phyloP scores from a whole-genome alignment of 1,140 invertebrate genomes.

The Microvelia longipes region DNA sequence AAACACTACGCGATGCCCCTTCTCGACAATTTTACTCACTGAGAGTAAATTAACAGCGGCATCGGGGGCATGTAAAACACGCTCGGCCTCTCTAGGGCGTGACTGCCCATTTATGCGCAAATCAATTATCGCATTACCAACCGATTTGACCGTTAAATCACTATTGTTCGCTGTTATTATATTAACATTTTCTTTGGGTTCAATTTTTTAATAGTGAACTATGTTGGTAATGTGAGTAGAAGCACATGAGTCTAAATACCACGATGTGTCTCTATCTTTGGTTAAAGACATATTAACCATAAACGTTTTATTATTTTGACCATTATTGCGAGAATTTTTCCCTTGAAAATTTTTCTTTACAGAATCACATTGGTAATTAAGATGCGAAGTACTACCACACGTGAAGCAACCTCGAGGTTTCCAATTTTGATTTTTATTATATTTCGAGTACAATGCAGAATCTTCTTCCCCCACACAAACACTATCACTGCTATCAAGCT shows the following conservation, averaged over 20 bases:
- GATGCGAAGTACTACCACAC: neutral
- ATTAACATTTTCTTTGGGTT: neutral
- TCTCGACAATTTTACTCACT: neutral
- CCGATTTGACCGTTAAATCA: neutral
- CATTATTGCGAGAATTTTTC: neutral
- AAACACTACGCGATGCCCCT: neutral
- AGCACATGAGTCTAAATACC: neutral
- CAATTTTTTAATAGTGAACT: neutral
- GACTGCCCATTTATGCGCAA: neutral
- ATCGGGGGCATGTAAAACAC: neutral
- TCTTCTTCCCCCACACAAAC: neutral
- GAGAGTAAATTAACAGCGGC: neutral
- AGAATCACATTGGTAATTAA: neutral
- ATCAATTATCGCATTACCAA: neutral
- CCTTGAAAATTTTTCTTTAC: neutral
- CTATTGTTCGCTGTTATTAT: no score
- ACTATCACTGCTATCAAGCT: neutral
- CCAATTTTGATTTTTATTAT: neutral
- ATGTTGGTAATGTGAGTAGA: neutral
- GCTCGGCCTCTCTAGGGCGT: neutral
- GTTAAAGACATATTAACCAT: neutral
- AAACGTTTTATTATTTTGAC: neutral
- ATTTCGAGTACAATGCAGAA: neutral
- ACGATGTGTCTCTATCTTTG: neutral
- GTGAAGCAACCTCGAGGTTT: neutral